Evolutionary conservation across 2,797 vertebrate species (phyloP), one percentile per base, ranked within the genome.

Genomic region (Oreonectes daqikongensis): DNA sequence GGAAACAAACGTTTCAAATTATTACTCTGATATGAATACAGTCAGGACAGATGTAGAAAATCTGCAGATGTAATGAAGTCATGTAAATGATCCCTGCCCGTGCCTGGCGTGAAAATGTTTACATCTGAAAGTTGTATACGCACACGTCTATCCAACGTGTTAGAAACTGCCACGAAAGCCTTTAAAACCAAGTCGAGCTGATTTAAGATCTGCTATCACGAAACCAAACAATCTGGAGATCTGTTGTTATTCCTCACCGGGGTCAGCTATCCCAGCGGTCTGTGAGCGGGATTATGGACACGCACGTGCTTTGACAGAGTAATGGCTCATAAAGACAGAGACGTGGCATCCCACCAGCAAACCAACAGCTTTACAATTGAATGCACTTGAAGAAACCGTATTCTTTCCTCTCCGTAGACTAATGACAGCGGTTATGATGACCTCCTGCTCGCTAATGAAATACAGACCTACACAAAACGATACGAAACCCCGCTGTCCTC

Each of bases 251-350:
- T 46, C 64, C 5, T 79, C 69, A 80, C 28, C 44, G 72, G 57
- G 67, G 66, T 30, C 35, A 48, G n/a, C 35, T 48, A 63, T 64
- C 12, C 17, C 69, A 65, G 65, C 18, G 46, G n/a, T 69, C 53
- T 15, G n/a, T 24, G 46, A 68, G 67, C 53, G 52, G 77, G 72
- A 75, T 76, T 78, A 81, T 52, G 32, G 52, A 78, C 6, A 61
- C 78, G 70, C 60, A 55, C 28, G 14, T 40, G 75, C 57, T 59
- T 64, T 72, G 55, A 82, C 67, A 79, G 77, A 38, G 50, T 68
- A 72, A 72, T 72, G 63, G 61, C 69, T 69, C 69, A 26, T 55
- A 60, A 77, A 57, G 55, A 68, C 15, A 48, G 67, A 26, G 60
- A 53, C 30, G 48, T 14, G 60, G 71, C 75, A 74, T 66, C 20